phyloP scores from a whole-genome alignment of 2,888 invertebrate genomes.

The Tenthredo distinguenda region DNA sequence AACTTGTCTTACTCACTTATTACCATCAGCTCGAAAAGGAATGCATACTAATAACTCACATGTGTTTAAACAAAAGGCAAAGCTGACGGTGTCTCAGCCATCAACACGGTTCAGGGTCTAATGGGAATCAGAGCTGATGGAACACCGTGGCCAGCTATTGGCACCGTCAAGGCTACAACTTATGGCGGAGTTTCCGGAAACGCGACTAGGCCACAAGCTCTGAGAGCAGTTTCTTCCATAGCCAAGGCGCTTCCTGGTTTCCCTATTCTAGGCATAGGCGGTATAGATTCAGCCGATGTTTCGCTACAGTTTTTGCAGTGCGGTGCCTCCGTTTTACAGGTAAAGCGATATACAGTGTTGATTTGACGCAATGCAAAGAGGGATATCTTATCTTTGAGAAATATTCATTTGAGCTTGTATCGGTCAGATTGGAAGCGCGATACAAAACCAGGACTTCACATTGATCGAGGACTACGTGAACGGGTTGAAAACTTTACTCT shows the following conservation, averaged over 20 bases:
- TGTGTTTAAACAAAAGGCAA: constrained; percentile 82
- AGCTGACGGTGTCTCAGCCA: constrained; percentile 97
- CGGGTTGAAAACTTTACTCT: constrained; percentile 92
- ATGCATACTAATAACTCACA: background rate
- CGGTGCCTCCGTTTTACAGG: constrained; percentile 95
- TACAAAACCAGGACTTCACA: constrained; percentile 99
- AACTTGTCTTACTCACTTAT: background rate
- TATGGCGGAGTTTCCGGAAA: constrained; percentile 97
- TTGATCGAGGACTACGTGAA: constrained; percentile 96
- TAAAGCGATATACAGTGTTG: constrained; percentile 70
- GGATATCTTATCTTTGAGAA: background rate
- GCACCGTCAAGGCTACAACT: constrained; percentile 89
- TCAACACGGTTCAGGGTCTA: constrained; percentile 97
- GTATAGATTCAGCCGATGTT: constrained; percentile 97
- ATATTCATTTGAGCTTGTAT: background rate
- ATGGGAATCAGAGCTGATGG: constrained; percentile 92
- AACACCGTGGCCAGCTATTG: constrained; percentile 96
- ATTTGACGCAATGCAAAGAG: background rate
- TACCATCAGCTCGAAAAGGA: background rate
- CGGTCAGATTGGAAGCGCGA: constrained; percentile 93
- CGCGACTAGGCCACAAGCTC: constrained; percentile 96
- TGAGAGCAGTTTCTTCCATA: constrained; percentile 94
- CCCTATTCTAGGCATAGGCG: constrained; percentile 97
- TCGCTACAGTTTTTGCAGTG: constrained; percentile 96
- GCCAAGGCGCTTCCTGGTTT: constrained; percentile 91